Conservation (phyloP, 2,797 vertebrate genomes). For the Crypturellus tataupa region DNA sequence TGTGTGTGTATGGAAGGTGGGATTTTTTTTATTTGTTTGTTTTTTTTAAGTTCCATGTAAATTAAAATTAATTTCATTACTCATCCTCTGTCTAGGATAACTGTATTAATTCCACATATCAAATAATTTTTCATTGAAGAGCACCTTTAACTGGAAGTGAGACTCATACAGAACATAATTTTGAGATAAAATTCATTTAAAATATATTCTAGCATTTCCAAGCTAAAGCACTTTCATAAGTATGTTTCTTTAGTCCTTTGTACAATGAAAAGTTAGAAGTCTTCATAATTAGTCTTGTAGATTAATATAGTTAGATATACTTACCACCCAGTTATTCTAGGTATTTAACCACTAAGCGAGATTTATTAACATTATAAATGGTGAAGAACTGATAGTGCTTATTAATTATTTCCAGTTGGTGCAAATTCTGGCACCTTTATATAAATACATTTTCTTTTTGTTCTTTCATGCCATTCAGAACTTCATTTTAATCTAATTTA, state of each 20-base stretch:
- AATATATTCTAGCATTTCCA: not conserved
- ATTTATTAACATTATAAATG: not conserved
- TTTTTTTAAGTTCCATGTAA: not conserved
- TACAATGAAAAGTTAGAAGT: not conserved
- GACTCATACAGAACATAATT: not conserved
- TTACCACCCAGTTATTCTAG: not conserved
- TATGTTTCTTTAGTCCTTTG: not conserved
- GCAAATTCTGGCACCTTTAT: accelerated
- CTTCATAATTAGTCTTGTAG: not conserved
- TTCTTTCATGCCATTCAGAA: not conserved
- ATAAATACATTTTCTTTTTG: not conserved
- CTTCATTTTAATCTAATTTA: not conserved
- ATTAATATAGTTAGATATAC: not conserved
- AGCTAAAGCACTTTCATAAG: not conserved
- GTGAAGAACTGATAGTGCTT: not conserved
- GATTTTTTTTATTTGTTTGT: not conserved
- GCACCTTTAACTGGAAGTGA: not conserved
- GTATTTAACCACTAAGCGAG: not conserved
- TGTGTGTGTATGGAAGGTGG: not conserved
- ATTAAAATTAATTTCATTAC: not conserved
- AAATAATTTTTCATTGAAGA: not conserved
- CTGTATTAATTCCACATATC: not conserved
- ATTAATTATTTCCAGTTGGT: not conserved
- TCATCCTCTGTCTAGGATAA: not conserved
- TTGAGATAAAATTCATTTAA: not conserved